Conservation (phyloP, 2,113 vertebrate species). For the Syngnathus scovelli region DNA sequence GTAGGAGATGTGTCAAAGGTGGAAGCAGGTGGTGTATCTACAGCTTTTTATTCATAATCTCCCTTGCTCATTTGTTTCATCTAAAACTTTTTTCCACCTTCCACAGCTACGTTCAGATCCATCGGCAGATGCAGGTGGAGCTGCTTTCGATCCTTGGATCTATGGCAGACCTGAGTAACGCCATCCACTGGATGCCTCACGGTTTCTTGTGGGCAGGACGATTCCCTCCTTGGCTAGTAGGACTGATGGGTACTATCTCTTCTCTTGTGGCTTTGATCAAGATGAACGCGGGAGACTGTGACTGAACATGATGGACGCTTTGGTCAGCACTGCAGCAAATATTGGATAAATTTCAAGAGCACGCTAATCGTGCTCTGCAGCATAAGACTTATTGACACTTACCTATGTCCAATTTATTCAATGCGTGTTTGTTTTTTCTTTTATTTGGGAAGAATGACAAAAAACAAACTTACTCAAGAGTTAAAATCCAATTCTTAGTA, state of each 20-base stretch:
- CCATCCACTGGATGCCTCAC: slow-evolving; percentile 88
- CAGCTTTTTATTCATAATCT: background rate
- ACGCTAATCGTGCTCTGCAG: no score
- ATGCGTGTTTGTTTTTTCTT: no score
- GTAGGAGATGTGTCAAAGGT: slow-evolving; percentile 24
- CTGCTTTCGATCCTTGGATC: slow-evolving; percentile 71
- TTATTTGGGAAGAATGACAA: no score
- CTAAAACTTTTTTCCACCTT: background rate
- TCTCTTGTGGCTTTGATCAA: slow-evolving; percentile 82
- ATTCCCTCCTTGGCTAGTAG: slow-evolving; percentile 87
- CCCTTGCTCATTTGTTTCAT: background rate
- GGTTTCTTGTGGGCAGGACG: slow-evolving; percentile 87
- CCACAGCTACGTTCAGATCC: slow-evolving; percentile 36
- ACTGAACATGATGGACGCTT: slow-evolving; percentile 13
- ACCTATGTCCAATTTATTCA: no score
- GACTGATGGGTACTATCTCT: slow-evolving; percentile 86
- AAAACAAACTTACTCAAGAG: no score
- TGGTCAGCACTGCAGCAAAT: background rate
- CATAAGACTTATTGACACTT: no score
- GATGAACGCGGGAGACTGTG: slow-evolving; percentile 44
- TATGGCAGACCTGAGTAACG: slow-evolving; percentile 81
- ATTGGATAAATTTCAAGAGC: no score
- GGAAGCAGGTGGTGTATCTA: slow-evolving; percentile 43
- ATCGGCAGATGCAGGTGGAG: slow-evolving; percentile 65
- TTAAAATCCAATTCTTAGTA: no score